Evolutionary conservation across 2,797 vertebrate genomes (phyloP), one percentile per base, ranked within the genome.

Genomic region (Morus bassanus): DNA sequence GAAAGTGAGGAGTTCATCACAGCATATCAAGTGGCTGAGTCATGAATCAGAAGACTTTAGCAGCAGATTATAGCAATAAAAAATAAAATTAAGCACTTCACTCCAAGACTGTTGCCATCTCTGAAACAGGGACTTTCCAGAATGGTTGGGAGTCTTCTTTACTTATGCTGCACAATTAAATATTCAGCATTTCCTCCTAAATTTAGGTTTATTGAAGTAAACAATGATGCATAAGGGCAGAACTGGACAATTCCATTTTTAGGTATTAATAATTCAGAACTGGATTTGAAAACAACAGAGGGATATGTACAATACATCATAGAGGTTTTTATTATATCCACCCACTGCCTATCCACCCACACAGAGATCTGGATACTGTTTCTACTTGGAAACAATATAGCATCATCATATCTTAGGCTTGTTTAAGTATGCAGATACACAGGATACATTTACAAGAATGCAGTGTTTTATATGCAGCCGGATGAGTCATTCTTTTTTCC

Each of bases 181-280:
- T 95, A 95, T 92, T 96, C 93, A 93, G 33, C 27, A 90, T 96
- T 86, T 96, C 76, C 87, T 86, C 51, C 91, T 97, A 96, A 92
- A 92, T 90, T 97, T 95, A 96, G 85, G 17, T 79, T 92, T 95
- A 88, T 81, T 95, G 89, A 95, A 92, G 72, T 92, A 96, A 96
- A 96, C 67, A 88, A 28, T 95, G 79, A 91, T 96, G 85, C 85
- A 84, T 92, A 79, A 91, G 79, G 60, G 89, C 69, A 95, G 87
- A 92, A 65, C 89, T 63, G 96, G 94, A 96, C 96, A 92, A 88
- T 76, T 96, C 67, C 35, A 90, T 96, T 95, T 95, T 94, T 87
- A 89, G 59, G 21, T 91, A 95, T 96, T 96, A 97, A 97, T 96
- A 94, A 97, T 96, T 97, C 92, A 96, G 85, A 84, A 45, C 46